Percentiles rank a stretch among this genome's conserved stretches.
These are phyloP conservation scores for Callinectes sapidus DNA, from an alignment of 2,888 invertebrate genomes.

Conservation along the genomic window DNA sequence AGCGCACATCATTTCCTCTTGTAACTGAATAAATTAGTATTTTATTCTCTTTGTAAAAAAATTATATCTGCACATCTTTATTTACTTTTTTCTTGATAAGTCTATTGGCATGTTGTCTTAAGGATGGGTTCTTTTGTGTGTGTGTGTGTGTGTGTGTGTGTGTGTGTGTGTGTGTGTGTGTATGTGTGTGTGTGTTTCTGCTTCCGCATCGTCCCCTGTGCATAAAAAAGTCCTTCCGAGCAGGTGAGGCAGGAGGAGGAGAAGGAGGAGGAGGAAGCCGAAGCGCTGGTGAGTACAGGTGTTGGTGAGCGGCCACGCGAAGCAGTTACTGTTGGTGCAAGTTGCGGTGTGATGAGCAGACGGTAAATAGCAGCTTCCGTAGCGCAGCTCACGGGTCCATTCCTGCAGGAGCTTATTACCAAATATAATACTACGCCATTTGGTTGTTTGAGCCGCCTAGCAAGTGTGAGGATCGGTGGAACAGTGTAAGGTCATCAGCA, in stretches of 20 bases:
- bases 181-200: neutral
- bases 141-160: conserved; percentile 15
- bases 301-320: neutral
- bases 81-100: too few species aligned
- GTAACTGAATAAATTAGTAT: too few species aligned
- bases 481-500: neutral
- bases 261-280: neutral
- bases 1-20: too few species aligned
- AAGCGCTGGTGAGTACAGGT: neutral
- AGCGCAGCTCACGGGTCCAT: conserved; percentile 2
- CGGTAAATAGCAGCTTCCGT: conserved; percentile 20
- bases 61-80: too few species aligned
- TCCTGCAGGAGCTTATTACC: neutral
- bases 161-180: neutral
- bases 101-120: neutral
- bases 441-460: neutral
- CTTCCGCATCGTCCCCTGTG: neutral
- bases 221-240: neutral
- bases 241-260: neutral
- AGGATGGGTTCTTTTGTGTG: neutral
- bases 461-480: neutral
- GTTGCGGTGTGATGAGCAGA: conserved; percentile 1
- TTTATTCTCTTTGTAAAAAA: too few species aligned
- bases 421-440: neutral
- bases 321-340: conserved; percentile 14